Conservation (phyloP, 2,113 vertebrate species). For the Oostethus manadensis region DNA sequence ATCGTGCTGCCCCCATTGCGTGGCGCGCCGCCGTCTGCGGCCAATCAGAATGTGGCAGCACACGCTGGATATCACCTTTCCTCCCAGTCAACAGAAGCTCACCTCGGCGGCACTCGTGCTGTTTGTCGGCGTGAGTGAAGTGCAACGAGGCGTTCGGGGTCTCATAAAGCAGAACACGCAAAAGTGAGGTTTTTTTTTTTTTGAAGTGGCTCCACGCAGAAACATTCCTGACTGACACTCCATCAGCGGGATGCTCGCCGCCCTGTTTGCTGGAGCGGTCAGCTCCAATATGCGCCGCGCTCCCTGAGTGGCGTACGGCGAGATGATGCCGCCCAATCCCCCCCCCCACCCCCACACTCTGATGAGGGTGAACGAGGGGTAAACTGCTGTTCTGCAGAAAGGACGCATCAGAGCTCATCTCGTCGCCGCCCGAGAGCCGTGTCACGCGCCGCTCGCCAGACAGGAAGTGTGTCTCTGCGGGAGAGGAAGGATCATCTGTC, state of each 20-base stretch:
- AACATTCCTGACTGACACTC: constrained; percentile 78
- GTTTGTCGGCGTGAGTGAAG: neutral
- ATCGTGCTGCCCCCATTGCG: too few relatives aligned
- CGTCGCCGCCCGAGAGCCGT: constrained; percentile 65
- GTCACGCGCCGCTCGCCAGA: constrained; percentile 61
- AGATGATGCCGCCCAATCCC: constrained; percentile 59
- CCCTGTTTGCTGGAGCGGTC: constrained; percentile 74
- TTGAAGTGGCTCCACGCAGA: constrained; percentile 58
- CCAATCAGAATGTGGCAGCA: too few relatives aligned
- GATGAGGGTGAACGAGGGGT: constrained; percentile 73
- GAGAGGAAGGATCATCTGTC: constrained; percentile 47
- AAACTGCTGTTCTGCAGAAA: constrained; percentile 75
- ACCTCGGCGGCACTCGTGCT: too few relatives aligned
- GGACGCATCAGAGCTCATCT: constrained; percentile 74
- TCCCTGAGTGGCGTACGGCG: constrained; percentile 59
- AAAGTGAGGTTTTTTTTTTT: constrained; percentile 48
- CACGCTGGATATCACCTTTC: too few relatives aligned
- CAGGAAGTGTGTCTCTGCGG: constrained; percentile 51
- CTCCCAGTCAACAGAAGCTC: too few relatives aligned
- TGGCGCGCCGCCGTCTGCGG: too few relatives aligned
- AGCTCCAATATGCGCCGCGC: constrained; percentile 62
- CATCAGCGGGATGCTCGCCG: constrained; percentile 74
- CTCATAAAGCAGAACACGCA: constrained; percentile 63
- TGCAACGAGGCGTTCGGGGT: constrained; percentile 29
- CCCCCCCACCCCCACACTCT: constrained; percentile 25